Evolutionary conservation across 2,113 vertebrate genomes (phyloP).

Genomic region (Enhydra lutris): DNA sequence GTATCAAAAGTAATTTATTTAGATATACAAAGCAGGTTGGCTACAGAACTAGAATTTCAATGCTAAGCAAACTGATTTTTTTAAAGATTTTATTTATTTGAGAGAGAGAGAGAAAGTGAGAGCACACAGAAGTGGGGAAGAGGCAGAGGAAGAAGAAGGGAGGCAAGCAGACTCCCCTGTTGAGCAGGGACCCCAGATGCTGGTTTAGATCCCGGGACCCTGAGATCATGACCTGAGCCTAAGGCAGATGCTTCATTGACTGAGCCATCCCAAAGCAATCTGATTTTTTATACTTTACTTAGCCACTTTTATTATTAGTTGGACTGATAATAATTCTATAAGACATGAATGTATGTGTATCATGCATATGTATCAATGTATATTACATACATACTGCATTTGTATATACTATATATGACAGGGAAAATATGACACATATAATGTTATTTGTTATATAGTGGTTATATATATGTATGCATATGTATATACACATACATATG

Average conservation of each 20-base stretch:
- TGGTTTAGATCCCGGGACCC: neutral
- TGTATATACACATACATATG: neutral
- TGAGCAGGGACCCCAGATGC: neutral
- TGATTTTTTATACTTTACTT: neutral
- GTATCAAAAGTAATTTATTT: neutral
- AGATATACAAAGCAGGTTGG: neutral
- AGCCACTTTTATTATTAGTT: neutral
- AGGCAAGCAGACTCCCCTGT: neutral
- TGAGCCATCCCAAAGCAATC: neutral
- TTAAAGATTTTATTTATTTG: neutral
- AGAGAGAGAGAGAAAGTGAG: neutral
- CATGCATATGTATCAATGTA: too few species aligned
- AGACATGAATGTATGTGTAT: neutral
- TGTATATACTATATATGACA: neutral
- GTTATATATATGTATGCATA: neutral
- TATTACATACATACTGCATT: neutral
- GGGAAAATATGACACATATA: neutral
- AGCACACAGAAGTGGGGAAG: neutral
- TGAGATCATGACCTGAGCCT: too few species aligned
- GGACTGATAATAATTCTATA: neutral
- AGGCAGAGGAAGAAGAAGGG: neutral
- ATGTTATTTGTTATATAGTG: neutral
- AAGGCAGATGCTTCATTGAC: too few species aligned
- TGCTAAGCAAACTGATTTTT: neutral
- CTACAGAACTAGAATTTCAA: neutral